Percentiles rank a stretch among this genome's conserved stretches.
Conservation (phyloP, 2,113 vertebrate genomes). For the Acrocephalus arundinaceus region DNA sequence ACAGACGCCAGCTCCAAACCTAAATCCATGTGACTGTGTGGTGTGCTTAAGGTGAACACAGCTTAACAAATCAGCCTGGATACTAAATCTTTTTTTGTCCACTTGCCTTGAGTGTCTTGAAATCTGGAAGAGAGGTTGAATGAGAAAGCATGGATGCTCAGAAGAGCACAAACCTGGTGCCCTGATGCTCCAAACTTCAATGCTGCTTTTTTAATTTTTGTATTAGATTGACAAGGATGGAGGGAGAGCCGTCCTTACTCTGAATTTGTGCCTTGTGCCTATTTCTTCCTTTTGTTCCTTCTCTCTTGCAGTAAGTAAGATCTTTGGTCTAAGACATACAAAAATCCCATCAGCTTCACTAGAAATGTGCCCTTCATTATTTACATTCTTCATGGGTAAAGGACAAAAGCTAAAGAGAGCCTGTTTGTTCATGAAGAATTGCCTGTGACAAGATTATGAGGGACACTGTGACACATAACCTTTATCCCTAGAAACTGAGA, state of each 20-base stretch:
- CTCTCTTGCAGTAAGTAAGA: neutral
- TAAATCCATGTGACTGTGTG: neutral
- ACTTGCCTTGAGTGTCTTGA: neutral
- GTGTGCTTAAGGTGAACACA: neutral
- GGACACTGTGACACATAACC: neutral
- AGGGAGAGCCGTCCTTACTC: neutral
- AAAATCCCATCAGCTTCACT: neutral
- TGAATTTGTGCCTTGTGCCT: neutral
- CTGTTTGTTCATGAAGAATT: neutral
- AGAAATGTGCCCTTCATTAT: neutral
- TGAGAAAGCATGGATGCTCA: neutral
- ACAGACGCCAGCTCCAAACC: conserved; percentile 44
- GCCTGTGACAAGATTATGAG: neutral
- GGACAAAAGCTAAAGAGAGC: neutral
- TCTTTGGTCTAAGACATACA: neutral
- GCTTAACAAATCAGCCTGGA: conserved; percentile 1
- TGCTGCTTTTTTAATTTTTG: neutral
- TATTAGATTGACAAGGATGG: neutral
- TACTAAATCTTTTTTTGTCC: neutral
- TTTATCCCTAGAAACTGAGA: neutral
- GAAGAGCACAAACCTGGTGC: neutral
- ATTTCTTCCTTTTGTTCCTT: neutral
- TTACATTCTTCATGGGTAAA: neutral
- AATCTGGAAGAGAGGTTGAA: neutral
- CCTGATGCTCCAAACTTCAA: neutral